These are phyloP conservation scores for Lordiphosa fenestrarum DNA, from an alignment of 2,888 invertebrate species.

Conservation along the genomic window DNA sequence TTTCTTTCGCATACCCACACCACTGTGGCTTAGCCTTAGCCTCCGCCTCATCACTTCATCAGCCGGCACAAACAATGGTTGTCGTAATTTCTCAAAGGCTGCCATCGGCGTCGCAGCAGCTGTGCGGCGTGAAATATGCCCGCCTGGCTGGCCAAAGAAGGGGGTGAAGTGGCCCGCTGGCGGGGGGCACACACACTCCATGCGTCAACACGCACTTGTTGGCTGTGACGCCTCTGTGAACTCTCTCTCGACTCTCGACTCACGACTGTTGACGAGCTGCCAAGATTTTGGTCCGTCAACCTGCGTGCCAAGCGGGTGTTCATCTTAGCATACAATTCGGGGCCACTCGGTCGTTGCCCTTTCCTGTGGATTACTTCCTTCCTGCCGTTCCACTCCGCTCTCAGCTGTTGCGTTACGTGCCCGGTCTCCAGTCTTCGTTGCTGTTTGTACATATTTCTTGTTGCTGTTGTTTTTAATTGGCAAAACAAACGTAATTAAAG, in stretches of 20 bases:
- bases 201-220: constrained; percentile 53
- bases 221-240: constrained; percentile 7
- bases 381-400: constrained; percentile 9
- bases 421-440: background rate
- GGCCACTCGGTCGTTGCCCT: constrained; percentile 51
- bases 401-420: constrained; percentile 7
- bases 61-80: constrained; percentile 48
- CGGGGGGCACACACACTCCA: constrained; percentile 8
- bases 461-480: constrained; percentile 62
- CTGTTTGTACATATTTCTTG: constrained; percentile 12
- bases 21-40: background rate
- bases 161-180: constrained; percentile 2
- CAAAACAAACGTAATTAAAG: constrained; percentile 65
- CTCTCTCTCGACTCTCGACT: constrained; percentile 6
- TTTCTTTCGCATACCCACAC: background rate
- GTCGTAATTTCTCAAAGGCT: constrained; percentile 57
- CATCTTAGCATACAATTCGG: constrained; percentile 28
- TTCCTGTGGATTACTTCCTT: constrained; percentile 36
- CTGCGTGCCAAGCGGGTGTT: constrained; percentile 60
- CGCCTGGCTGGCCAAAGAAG: background rate
- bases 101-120: constrained; percentile 36
- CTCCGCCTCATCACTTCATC: constrained; percentile 10
- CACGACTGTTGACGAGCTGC: constrained; percentile 31
- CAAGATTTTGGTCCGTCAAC: constrained; percentile 45
- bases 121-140: constrained; percentile 38